These are phyloP conservation scores for Ophion ventricosus DNA, from an alignment of 2,888 invertebrate genomes.

Conservation along the genomic window DNA sequence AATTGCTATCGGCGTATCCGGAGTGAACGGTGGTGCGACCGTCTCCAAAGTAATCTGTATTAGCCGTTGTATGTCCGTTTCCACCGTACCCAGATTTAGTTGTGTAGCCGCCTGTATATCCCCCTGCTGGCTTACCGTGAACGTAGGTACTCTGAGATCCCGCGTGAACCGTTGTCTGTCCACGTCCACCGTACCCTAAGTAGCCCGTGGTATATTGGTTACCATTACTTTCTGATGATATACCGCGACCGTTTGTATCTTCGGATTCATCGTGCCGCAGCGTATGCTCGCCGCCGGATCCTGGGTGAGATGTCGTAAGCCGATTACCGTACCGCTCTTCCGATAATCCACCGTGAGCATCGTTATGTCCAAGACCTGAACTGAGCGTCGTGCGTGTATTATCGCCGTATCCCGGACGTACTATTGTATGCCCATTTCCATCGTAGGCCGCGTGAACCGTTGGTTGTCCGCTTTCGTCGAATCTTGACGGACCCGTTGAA, in stretches of 20 bases:
- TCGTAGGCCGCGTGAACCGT: background rate
- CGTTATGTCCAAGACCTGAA: slow-evolving; percentile 36
- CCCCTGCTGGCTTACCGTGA: slow-evolving; percentile 28
- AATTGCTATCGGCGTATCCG: slow-evolving; percentile 13
- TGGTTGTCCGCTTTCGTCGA: background rate
- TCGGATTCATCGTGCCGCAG: slow-evolving; percentile 2
- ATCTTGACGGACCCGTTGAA: background rate
- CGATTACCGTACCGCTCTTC: slow-evolving; percentile 40
- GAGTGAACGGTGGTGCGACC: slow-evolving; percentile 12
- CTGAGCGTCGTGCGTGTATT: background rate
- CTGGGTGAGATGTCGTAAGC: slow-evolving; percentile 8
- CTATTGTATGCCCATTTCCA: slow-evolving; percentile 20
- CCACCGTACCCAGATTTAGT: slow-evolving; percentile 30
- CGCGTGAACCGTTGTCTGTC: slow-evolving; percentile 18
- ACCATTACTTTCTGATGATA: background rate
- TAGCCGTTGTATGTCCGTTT: slow-evolving; percentile 11
- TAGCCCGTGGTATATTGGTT: slow-evolving; percentile 4
- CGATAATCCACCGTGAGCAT: slow-evolving; percentile 39
- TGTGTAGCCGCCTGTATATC: slow-evolving; percentile 19
- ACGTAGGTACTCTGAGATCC: slow-evolving; percentile 24
- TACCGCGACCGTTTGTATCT: slow-evolving; percentile 1
- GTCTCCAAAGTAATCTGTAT: slow-evolving; percentile 32
- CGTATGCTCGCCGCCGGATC: slow-evolving; percentile 30
- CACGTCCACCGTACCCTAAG: slow-evolving; percentile 47
- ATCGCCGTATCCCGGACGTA: slow-evolving; percentile 32